Base-by-base conservation (phyloP, 2,888 invertebrate species). In the Brenthis ino region DNA sequence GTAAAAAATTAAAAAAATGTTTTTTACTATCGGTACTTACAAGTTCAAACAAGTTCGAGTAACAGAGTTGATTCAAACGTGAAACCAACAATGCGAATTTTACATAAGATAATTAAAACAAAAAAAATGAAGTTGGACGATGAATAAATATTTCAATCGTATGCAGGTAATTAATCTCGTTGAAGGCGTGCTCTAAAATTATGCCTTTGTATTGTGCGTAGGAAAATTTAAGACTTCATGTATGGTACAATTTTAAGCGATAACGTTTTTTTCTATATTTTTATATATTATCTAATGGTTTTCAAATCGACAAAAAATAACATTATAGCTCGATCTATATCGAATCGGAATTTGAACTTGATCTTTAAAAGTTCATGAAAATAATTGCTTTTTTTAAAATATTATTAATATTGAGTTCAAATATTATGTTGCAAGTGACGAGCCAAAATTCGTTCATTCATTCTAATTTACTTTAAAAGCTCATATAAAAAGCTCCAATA, bases 121-220 rank as follows among this genome's bases (percentile, higher is more conserved):
- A 69, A 66, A 28, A 28, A 66, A 57, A 61, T 67, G 54, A 67
- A 63, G 43, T 48, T 64, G 50, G 70, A 58, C 57, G 16, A 53
- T 72, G 69, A 72, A 69, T 65, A 57, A 63, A 65, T 70, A 75
- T 73, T 74, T 72, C 75, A 72, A 75, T 71, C 71, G 70, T 69
- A 75, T 68, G 75, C 79, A 75, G 77, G 80, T 83, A 89, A 91
- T 90, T 90, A 89, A 88, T 88, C 84, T 83, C 78, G 65, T 61
- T 28, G 74, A 75, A 81, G 88, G 88, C 84, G 87, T 84, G 81
- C 76, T 78, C 81, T 82, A 82, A 74, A 82, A 84, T 83, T 82
- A 77, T 80, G 82, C 80, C 83, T 88, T 88, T 85, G 87, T 87
- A 81, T 77, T 72, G 72, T 75, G 77, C 75, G 77, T 77, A 75